Conservation (phyloP, 2,888 invertebrate genomes). For the Labia minor region DNA sequence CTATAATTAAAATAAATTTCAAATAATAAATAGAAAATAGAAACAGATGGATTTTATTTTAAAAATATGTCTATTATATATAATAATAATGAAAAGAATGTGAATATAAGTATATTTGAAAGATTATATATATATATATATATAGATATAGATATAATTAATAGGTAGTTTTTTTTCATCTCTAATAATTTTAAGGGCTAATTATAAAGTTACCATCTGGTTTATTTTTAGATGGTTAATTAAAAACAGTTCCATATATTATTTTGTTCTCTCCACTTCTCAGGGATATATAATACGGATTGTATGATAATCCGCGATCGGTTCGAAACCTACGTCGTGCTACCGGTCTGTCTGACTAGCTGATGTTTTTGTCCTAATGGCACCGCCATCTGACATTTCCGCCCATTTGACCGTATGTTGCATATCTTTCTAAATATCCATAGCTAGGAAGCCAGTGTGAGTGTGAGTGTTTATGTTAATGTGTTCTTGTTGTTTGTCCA, state of each 20-base stretch:
- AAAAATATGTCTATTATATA: no score
- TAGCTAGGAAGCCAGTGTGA: neutral
- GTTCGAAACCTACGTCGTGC: neutral
- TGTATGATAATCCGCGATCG: neutral
- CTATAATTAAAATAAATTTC: no score
- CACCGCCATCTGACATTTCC: neutral
- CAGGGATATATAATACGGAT: neutral
- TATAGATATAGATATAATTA: no score
- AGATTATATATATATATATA: no score
- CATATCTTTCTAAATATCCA: neutral
- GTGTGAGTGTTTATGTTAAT: neutral
- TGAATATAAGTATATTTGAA: no score
- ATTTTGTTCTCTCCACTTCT: neutral
- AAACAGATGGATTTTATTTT: no score
- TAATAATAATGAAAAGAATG: no score
- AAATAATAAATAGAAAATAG: no score
- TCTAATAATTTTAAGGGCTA: neutral
- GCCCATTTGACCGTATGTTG: constrained; percentile 13
- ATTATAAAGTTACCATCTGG: neutral
- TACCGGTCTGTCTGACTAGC: neutral
- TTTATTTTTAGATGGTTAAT: neutral
- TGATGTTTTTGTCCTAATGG: neutral
- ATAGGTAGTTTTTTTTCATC: no score
- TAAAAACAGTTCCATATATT: neutral
- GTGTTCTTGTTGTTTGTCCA: neutral